Base-by-base conservation (phyloP, 2,797 vertebrate genomes). In the Pogonophryne albipinna region DNA sequence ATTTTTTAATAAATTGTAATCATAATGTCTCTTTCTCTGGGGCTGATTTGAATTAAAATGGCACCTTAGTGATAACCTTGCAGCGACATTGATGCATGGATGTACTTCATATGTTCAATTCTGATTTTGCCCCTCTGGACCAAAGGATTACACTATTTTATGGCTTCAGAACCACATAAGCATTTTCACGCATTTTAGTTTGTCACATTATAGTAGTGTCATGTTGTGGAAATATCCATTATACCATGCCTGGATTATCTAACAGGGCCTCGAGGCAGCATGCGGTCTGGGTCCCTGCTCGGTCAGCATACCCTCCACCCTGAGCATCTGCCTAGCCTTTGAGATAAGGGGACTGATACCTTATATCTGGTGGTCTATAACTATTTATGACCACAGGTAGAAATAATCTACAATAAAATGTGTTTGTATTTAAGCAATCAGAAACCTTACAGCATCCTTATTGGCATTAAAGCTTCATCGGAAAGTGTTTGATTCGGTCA, bases 171-270 rank as follows among this genome's bases (percentile, higher is more conserved):
- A 5, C 45, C 47, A 66, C 50, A 80, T 46, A 46, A 52, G 42
- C 55, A 71, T 27, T 70, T 60, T 61, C 72, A 61, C 51, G 65
- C 56, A 69, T 71, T 66, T 73, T 16, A 52, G 47, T 47, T 67
- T 73, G 62, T 50, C 61, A 65, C n/a, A 69, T 82, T 85, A 41
- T 79, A 41, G 46, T 31, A 1, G 50, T 69, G n/a, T 51, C 10
- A n/a, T 79, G 23, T 71, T 74, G 64, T 14, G 66, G 38, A 66
- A 83, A 72, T 71, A 74, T 64, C 41, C 6, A 62, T 74, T 82
- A 71, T 23, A 59, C 53, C 44, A 58, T 1, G 44, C 5, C 66
- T 47, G 63, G 72, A 76, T 73, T 66, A 83, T 79, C 13, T 2
- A 63, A 15, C 13, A 7, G 0, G 17, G 31, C 69, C 60, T 69